Evolutionary conservation across 2,888 invertebrate species (phyloP), one percentile per base, ranked within the genome.

Genomic region (Drosophila suboccidentalis): DNA sequence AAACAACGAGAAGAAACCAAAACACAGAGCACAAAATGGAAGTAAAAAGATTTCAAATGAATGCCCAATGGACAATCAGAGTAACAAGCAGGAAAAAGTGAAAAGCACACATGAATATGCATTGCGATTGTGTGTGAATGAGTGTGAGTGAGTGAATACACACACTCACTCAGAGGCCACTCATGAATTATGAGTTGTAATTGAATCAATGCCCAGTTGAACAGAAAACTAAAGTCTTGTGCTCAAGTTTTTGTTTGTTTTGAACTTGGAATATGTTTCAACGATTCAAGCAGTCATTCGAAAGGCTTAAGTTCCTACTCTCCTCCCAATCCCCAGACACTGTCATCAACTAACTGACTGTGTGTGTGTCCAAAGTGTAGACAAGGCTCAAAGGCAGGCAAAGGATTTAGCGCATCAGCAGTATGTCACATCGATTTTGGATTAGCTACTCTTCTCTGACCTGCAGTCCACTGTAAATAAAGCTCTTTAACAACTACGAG

Each of bases 161-260:
- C 65, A 49, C 29, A 6, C 22, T 6, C 26, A 26, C 26, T 22
- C 55, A 61, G 62, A 55, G 59, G 65, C 78, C 82, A 81, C 69
- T 88, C 87, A 88, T 83, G 77, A 83, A 84, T 89, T 86, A 89
- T 84, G 80, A 83, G 77, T 68, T 71, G 83, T 86, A 88, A 83
- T 86, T 86, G 80, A 87, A 84, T 83, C 72, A 75, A 70, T 69
- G 66, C 60, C 57, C 59, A 62, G 55, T 50, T 46, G 53, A 41
- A 19, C 44, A 6, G 15, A 9, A 38, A 49, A 15, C 46, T 19
- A 59, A 60, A 72, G 49, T 41, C 55, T 57, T 41, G 15, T n/a
- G 22, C 29, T 51, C 9, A 44, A 54, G 26, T 32, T 78, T 11
- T 60, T 50, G 11, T 41, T 50, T 49, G 29, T 29, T 26, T 39